Percentiles rank a stretch among this genome's conserved stretches.
These are phyloP conservation scores for Caloenas nicobarica DNA, from an alignment of 2,113 vertebrate species.

Conservation along the genomic window DNA sequence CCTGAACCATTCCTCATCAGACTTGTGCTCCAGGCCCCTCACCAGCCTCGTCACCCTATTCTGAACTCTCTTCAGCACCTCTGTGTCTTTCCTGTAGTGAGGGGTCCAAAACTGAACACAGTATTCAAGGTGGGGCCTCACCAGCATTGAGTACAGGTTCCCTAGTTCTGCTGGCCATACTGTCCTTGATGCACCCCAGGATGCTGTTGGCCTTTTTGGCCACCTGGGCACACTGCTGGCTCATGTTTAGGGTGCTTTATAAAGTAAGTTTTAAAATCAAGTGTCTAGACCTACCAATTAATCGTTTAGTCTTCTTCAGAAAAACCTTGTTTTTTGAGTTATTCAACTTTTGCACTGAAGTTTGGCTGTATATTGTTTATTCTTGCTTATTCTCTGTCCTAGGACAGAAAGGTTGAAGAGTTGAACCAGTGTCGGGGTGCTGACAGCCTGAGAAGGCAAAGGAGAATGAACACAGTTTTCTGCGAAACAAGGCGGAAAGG, in stretches of 20 bases:
- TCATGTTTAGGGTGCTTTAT: not conserved
- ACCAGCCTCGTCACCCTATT: no score
- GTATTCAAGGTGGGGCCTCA: no score
- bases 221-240: no score
- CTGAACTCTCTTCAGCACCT: no score
- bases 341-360: not conserved
- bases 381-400: not conserved
- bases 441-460: conserved; percentile 28
- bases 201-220: no score
- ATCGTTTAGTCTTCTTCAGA: not conserved
- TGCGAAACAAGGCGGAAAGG: conserved; percentile 9
- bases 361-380: not conserved
- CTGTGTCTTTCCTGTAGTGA: no score
- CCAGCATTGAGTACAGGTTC: no score
- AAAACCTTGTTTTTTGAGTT: not conserved
- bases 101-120: no score
- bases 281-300: not conserved
- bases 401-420: not conserved
- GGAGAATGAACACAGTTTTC: conserved; percentile 8
- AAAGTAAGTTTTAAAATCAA: not conserved
- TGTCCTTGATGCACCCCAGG: no score
- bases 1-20: no score
- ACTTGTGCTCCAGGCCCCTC: no score
- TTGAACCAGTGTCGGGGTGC: not conserved
- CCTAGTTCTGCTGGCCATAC: no score